Evolutionary conservation across 2,888 invertebrate genomes (phyloP), one percentile per base, ranked within the genome.

Genomic region (Conops quadrifasciatus): DNA sequence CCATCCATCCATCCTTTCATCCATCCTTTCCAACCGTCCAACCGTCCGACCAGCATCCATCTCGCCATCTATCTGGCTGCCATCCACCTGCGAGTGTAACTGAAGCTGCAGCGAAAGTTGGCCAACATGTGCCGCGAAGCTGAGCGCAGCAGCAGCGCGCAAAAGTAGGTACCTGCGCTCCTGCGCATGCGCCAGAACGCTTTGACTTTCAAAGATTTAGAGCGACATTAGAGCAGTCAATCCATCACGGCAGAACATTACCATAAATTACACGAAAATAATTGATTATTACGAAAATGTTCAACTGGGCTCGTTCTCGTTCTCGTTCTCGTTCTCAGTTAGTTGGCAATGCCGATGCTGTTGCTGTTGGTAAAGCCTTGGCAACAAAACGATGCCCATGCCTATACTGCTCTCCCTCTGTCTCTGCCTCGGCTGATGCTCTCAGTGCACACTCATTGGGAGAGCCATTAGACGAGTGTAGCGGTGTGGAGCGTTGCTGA

Each of bases 171-270:
- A n/a, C n/a, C n/a, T n/a, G n/a, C n/a, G n/a, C n/a, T n/a, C 73
- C 72, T 71, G 71, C 74, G 74, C 76, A 74, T 75, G 75, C 76
- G 75, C 75, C 71, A 70, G 5, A 36, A 36, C 71, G 72, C 71
- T 73, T 76, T 45, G 66, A 67, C 63, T 71, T 68, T 71, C 62
- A 81, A 82, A 83, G 85, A 85, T 85, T 85, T 84, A 85, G 84
- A 85, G 83, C 85, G 85, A 85, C 85, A 85, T 85, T 85, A 85
- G 84, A 84, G 84, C 83, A 84, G 85, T 83, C 83, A 85, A 85
- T 85, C 85, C 84, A 85, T 85, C 85, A 85, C 84, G 85, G 82
- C 81, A 81, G 83, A 85, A 85, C 85, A 85, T 85, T 84, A 85
- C 85, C 84, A 85, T 85, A 85, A 85, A 85, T 85, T 85, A 85